These are phyloP conservation scores for Sphenopsis melanotis DNA, from an alignment of 2,797 vertebrate genomes.

Conservation along the genomic window DNA sequence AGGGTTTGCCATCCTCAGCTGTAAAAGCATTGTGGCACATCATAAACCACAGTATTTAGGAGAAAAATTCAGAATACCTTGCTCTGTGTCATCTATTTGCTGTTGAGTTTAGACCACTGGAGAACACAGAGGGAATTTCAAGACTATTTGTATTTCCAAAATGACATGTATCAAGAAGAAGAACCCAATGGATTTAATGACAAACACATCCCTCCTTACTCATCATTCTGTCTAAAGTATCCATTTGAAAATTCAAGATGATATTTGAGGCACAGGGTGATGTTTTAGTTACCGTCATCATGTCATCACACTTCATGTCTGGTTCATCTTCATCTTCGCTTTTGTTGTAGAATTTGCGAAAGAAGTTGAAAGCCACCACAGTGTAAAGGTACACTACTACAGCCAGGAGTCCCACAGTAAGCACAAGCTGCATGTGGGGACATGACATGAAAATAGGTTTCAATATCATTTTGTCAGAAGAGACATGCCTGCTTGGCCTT, in stretches of 20 bases:
- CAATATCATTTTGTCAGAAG: neutral
- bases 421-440: slow-evolving; percentile 80
- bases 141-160: neutral
- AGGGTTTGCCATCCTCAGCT: neutral
- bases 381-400: slow-evolving; percentile 98
- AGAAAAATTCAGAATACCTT: neutral
- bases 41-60: neutral
- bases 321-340: slow-evolving; percentile 95
- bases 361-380: slow-evolving; percentile 98
- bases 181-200: neutral
- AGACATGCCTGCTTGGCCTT: neutral
- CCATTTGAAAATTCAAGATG: neutral
- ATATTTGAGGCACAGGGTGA: neutral
- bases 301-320: slow-evolving; percentile 98
- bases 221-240: neutral
- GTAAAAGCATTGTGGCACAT: neutral
- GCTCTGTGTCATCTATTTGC: neutral
- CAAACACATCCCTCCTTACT: neutral
- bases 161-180: neutral
- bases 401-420: slow-evolving; percentile 93
- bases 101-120: neutral
- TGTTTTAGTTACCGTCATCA: slow-evolving; percentile 89
- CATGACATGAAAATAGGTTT: neutral
- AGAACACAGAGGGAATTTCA: neutral
- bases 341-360: slow-evolving; percentile 99